Percentiles rank a stretch among this genome's conserved stretches.
These are phyloP conservation scores for Villa cingulata DNA, from an alignment of 2,888 invertebrate species.

Conservation along the genomic window DNA sequence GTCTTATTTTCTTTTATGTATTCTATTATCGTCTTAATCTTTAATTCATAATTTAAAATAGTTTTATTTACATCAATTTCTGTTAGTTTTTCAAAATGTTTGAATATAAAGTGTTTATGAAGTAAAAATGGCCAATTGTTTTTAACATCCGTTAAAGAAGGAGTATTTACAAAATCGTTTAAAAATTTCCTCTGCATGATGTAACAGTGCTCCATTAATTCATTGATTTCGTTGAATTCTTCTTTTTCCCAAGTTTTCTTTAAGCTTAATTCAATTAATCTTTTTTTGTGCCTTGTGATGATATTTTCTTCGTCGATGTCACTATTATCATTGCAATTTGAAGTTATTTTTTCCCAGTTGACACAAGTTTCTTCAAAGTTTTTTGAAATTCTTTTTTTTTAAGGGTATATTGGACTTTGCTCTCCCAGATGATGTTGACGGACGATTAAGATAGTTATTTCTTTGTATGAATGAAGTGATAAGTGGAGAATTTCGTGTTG, in stretches of 20 bases:
- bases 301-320: background rate
- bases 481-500: slow-evolving; percentile 1
- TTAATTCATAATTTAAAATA: background rate
- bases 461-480: slow-evolving; percentile 1
- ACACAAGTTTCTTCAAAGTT: slow-evolving; percentile 1
- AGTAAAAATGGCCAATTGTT: background rate
- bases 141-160: background rate
- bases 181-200: background rate
- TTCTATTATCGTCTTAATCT: background rate
- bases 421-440: background rate
- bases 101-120: background rate
- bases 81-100: slow-evolving; percentile 1
- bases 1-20: too few relatives aligned
- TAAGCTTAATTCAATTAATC: too few relatives aligned
- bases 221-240: background rate
- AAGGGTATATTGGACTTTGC: background rate
- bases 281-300: background rate
- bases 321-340: too few relatives aligned
- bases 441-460: slow-evolving; percentile 1
- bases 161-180: background rate
- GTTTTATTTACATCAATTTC: background rate
- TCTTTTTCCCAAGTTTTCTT: background rate
- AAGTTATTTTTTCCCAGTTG: background rate
- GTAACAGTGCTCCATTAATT: background rate
- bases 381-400: slow-evolving; percentile 1